Conservation (phyloP, 2,113 vertebrate genomes). For the Saimiri boliviensis region DNA sequence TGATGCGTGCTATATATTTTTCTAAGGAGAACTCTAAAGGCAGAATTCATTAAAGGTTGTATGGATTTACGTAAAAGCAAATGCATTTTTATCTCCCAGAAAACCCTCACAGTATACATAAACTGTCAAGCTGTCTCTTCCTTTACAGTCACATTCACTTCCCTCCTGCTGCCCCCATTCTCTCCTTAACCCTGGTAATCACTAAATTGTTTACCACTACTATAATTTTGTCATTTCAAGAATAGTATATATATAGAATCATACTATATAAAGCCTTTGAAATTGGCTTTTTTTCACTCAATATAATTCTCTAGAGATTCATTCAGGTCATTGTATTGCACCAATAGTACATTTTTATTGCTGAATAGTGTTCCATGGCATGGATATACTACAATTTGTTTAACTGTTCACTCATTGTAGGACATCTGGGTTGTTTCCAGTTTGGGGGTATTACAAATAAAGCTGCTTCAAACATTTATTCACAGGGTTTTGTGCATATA, state of each 20-base stretch:
- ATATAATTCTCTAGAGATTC: not conserved
- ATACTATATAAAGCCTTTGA: not conserved
- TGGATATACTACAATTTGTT: not conserved
- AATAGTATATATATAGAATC: not conserved
- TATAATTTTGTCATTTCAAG: not conserved
- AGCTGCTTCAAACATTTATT: not conserved
- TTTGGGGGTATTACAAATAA: not conserved
- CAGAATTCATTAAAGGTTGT: not conserved
- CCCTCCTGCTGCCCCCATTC: not conserved
- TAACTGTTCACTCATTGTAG: not conserved
- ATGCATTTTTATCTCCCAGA: not conserved
- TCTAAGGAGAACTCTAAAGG: not conserved
- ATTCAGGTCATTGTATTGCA: not conserved
- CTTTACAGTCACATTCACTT: not conserved
- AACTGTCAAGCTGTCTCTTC: not conserved
- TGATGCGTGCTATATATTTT: not conserved
- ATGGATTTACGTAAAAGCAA: slow-evolving; percentile 4
- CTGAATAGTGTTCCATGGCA: not conserved
- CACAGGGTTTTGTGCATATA: not conserved
- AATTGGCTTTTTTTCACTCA: not conserved
- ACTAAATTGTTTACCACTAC: not conserved
- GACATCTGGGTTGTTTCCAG: not conserved
- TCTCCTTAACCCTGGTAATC: not conserved
- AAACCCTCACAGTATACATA: not conserved
- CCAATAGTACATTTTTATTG: not conserved